These are phyloP conservation scores for Axinella damicornis DNA, from an alignment of 37 sponge, comb jelly and placozoan genomes.

Conservation along the genomic window DNA sequence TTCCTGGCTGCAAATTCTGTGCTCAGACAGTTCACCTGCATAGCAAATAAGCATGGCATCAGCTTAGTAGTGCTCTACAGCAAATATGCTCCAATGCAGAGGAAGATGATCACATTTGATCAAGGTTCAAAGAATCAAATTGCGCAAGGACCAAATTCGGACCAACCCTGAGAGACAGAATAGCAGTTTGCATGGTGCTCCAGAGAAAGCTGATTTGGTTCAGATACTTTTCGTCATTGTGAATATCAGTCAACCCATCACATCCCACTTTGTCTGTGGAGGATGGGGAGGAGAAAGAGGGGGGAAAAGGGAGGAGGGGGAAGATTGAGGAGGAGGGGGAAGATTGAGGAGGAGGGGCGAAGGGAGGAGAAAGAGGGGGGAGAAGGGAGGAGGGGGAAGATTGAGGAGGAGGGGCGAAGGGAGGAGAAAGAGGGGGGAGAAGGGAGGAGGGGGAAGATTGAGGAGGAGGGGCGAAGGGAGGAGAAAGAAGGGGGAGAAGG, in stretches of 20 bases:
- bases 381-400: not conserved
- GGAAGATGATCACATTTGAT: too few species aligned
- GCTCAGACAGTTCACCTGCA: constrained; percentile 74
- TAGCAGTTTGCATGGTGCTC: constrained; percentile 23
- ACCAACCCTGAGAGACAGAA: constrained; percentile 45
- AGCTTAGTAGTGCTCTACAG: too few species aligned
- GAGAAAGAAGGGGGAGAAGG: not conserved
- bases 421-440: not conserved
- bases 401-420: not conserved
- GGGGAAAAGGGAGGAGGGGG: not conserved
- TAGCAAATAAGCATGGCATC: too few species aligned
- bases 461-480: not conserved
- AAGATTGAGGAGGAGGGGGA: not conserved
- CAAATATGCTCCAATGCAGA: too few species aligned
- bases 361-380: not conserved
- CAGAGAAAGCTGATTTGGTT: constrained; percentile 38
- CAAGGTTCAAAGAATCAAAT: too few species aligned
- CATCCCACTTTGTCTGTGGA: constrained; percentile 47
- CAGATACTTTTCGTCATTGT: constrained; percentile 23
- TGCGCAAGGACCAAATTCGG: too few species aligned
- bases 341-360: not conserved
- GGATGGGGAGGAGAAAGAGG: not conserved
- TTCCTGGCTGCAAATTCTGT: constrained; percentile 80
- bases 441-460: not conserved
- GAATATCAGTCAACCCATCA: constrained; percentile 26